Conservation (phyloP, 2,113 vertebrate genomes). For the Elachura formosa region DNA sequence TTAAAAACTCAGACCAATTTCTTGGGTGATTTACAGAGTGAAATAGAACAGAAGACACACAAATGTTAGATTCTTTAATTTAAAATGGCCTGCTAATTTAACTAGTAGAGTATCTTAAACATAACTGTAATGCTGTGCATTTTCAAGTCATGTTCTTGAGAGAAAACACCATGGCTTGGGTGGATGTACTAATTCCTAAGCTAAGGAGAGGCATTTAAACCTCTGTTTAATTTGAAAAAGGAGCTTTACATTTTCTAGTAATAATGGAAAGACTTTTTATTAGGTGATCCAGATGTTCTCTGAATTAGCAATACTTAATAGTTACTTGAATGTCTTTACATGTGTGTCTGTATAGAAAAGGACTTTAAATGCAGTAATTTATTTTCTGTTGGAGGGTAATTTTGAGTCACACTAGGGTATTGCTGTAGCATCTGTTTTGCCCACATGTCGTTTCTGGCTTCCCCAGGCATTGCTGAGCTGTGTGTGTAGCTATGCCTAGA, state of each 20-base stretch:
- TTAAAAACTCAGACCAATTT: neutral
- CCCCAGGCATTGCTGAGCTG: neutral
- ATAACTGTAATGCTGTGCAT: neutral
- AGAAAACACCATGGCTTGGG: neutral
- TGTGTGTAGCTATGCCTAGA: neutral
- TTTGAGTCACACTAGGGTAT: neutral
- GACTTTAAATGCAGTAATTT: neutral
- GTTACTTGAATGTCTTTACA: neutral
- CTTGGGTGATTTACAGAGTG: neutral
- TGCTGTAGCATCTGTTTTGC: neutral
- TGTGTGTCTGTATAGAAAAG: neutral
- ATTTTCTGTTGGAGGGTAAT: neutral
- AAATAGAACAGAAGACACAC: neutral
- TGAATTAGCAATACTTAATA: neutral
- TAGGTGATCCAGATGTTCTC: neutral
- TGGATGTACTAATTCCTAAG: neutral
- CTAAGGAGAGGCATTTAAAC: neutral
- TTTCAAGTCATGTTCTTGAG: fast-evolving
- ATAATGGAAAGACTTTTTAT: neutral
- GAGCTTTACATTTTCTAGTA: neutral
- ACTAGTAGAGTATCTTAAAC: neutral
- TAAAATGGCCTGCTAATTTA: neutral
- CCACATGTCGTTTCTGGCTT: neutral
- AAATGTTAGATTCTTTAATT: neutral
- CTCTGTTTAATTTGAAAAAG: neutral